Evolutionary conservation across 2,888 invertebrate species (phyloP), one percentile per base, ranked within the genome.

Genomic region (Hirtodrosophila duncani): DNA sequence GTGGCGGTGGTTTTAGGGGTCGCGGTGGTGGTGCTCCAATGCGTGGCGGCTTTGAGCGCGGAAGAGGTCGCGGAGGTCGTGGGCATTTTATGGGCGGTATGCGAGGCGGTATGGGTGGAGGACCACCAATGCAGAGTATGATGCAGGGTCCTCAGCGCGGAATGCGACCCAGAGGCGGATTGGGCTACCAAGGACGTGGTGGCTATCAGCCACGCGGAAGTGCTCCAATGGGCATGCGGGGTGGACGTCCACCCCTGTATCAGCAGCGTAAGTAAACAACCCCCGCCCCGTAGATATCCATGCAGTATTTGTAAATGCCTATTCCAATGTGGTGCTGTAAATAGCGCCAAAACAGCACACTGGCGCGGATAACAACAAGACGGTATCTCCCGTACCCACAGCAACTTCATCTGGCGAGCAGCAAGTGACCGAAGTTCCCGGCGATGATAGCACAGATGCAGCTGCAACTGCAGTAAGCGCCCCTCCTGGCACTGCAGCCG

Each of bases 41-140:
- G 78, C 81, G 86, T 9, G 83, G 87, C 2, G 84, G 86, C 1
- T 86, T 82, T 33, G 87, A 87, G 31, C 83, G 86, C 8, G 86
- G 85, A 13, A 83, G 87, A 36, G 86, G 86, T 10, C 79, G 87
- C 30, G 87, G 87, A 81, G 85, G 86, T 29, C 82, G 86, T 9
- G 87, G 87, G n/a, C 86, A 86, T 45, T 86, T 79, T 29, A 83
- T 85, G 82, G 84, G 85, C 3, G 67, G 83, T 7, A 79, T 83
- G 68, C 78, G 81, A 11, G 85, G 85, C 13, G 84, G 84, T 1
- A 83, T 85, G 78, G 84, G 84, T 6, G 77, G 82, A 8, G 80
- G 81, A 2, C 84, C 84, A 1, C 83, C 82, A 10, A 78, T 81
- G 61, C 80, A 80, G 14, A 80, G 82, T 8, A 81, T 82, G 78